Evolutionary conservation across 2,797 vertebrate species (phyloP).

Genomic region (Aselliscus stoliczkanus): DNA sequence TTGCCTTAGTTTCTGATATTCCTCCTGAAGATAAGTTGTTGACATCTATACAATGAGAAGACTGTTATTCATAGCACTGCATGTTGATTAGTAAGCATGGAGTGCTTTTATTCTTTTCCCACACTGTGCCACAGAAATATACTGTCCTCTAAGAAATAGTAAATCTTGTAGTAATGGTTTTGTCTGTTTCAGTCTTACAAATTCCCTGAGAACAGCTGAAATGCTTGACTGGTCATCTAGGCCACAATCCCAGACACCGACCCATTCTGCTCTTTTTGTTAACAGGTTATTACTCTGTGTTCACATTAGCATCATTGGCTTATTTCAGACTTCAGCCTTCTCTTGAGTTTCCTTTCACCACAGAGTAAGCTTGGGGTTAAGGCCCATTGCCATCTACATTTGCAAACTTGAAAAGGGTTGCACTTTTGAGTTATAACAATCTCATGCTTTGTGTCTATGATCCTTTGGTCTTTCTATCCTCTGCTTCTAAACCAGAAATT

Average conservation of each 20-base stretch:
- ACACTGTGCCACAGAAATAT: not conserved
- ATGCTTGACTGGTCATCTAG: not conserved
- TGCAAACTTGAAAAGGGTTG: not conserved
- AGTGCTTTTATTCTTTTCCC: not conserved
- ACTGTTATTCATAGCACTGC: not conserved
- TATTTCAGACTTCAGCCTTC: not conserved
- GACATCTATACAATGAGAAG: not conserved
- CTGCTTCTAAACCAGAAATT: not conserved
- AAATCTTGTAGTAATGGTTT: not conserved
- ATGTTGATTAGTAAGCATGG: not conserved
- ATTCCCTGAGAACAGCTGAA: not conserved
- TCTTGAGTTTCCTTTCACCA: not conserved
- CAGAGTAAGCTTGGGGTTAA: not conserved
- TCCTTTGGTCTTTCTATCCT: not conserved
- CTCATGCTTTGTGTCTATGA: not conserved
- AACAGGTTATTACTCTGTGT: not conserved
- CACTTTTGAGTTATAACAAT: not conserved
- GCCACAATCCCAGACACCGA: not conserved
- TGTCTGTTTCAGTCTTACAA: not conserved
- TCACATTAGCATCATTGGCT: not conserved
- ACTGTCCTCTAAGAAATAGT: not conserved
- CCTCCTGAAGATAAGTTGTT: not conserved
- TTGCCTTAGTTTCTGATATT: not conserved
- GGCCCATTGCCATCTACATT: not conserved
- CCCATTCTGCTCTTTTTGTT: not conserved